Evolutionary conservation across 2,797 vertebrate genomes (phyloP).

Genomic region (Epinephelus awoara): DNA sequence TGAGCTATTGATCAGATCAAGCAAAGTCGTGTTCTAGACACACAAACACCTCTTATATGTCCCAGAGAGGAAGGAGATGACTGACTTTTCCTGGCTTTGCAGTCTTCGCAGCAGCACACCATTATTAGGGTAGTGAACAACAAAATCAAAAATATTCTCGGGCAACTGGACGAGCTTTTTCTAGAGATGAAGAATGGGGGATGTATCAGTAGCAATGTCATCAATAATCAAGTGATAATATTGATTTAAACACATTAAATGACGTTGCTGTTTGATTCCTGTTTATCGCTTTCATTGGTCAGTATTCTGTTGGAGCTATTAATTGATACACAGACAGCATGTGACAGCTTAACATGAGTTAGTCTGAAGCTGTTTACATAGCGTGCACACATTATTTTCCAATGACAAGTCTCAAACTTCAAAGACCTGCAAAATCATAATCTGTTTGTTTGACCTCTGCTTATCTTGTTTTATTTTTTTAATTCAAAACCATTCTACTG

Average conservation of each 20-base stretch:
- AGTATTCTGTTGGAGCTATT: neutral
- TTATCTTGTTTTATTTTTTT: slow-evolving; percentile 55
- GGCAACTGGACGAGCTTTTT: neutral
- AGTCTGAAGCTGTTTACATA: slow-evolving; percentile 12
- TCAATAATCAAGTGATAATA: neutral
- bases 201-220: neutral
- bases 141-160: neutral
- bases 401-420: slow-evolving; percentile 11
- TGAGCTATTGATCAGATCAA: slow-evolving; percentile 72
- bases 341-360: neutral
- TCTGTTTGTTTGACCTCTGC: slow-evolving; percentile 67
- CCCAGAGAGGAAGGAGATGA: neutral
- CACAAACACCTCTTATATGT: slow-evolving; percentile 31
- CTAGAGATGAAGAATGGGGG: neutral
- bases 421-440: slow-evolving; percentile 34
- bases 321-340: neutral
- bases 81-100: neutral
- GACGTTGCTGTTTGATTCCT: neutral
- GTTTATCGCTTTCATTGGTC: neutral
- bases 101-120: neutral
- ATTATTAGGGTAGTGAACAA: neutral
- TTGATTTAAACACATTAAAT: neutral
- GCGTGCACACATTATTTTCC: neutral
- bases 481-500: slow-evolving; percentile 57
- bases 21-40: slow-evolving; percentile 43